Conservation (phyloP, 30 jellyfish, hydroid and myxozoan genomes). For the Hydractinia echinata region DNA sequence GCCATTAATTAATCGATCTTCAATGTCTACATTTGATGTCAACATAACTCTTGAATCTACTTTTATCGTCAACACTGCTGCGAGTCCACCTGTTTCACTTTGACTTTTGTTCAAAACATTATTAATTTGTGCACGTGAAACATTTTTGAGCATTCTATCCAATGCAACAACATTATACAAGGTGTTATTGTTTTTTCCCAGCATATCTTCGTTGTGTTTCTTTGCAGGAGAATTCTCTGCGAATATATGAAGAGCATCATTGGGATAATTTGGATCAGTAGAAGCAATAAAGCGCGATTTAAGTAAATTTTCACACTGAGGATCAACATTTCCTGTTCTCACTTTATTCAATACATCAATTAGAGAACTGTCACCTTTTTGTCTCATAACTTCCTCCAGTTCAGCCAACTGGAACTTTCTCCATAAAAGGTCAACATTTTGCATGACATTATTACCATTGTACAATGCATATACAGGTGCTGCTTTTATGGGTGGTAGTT, state of each 20-base stretch:
- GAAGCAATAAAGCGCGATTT: conserved; percentile 25
- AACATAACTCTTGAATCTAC: too few species aligned
- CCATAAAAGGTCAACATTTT: background rate
- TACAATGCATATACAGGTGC: background rate
- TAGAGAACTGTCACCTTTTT: conserved; percentile 16
- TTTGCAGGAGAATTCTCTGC: conserved; percentile 30
- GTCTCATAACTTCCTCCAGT: conserved; percentile 21
- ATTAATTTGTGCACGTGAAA: too few species aligned
- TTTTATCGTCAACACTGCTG: too few species aligned
- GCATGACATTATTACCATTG: background rate
- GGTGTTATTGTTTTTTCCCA: background rate
- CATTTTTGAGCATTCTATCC: too few species aligned
- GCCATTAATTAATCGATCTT: too few species aligned
- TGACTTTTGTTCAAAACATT: too few species aligned
- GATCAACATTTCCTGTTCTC: conserved; percentile 18
- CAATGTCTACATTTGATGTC: too few species aligned
- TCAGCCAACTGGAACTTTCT: conserved; percentile 12
- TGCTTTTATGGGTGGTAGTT: conserved; percentile 28
- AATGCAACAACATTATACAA: too few species aligned
- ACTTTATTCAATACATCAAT: conserved; percentile 23
- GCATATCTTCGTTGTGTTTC: background rate
- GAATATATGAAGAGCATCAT: conserved; percentile 15
- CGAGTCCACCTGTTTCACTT: too few species aligned
- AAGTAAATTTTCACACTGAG: background rate
- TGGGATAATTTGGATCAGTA: conserved; percentile 20